Conservation (phyloP, 2,888 invertebrate species). For the Napeogenes inachia region DNA sequence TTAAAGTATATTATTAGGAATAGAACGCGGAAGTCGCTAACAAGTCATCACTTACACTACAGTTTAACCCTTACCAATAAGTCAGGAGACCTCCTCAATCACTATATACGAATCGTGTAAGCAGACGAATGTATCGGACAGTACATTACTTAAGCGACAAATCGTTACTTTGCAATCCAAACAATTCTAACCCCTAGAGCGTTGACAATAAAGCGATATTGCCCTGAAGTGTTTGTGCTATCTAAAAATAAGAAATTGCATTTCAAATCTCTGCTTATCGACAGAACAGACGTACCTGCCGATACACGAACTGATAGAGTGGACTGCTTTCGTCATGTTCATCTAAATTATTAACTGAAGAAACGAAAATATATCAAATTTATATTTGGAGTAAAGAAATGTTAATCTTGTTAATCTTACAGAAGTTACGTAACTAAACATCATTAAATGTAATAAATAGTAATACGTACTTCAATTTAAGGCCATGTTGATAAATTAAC, state of each 20-base stretch:
- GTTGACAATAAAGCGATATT: slow-evolving; percentile 2
- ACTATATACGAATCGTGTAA: slow-evolving; percentile 17
- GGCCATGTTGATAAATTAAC: too few relatives aligned
- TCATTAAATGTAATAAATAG: too few relatives aligned
- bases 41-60: slow-evolving; percentile 24
- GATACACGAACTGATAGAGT: slow-evolving; percentile 24
- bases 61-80: slow-evolving; percentile 16
- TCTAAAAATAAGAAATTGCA: slow-evolving; percentile 36
- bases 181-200: slow-evolving; percentile 8
- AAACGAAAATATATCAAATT: too few relatives aligned
- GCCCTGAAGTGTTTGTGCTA: slow-evolving; percentile 10
- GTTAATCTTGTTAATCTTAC: too few relatives aligned
- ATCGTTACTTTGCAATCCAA: slow-evolving; percentile 7
- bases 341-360: slow-evolving; percentile 3
- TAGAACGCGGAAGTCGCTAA: too few relatives aligned
- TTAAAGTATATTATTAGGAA: too few relatives aligned
- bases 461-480: too few relatives aligned
- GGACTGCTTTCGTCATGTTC: slow-evolving; percentile 1
- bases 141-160: slow-evolving; percentile 20
- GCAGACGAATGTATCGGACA: slow-evolving; percentile 22
- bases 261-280: slow-evolving; percentile 34
- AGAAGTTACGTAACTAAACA: too few relatives aligned
- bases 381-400: too few relatives aligned
- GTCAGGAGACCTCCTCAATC: slow-evolving; percentile 17
- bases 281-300: slow-evolving; percentile 29